phyloP scores from a whole-genome alignment of 2,797 vertebrate genomes.

The Cyclura pinguis region DNA sequence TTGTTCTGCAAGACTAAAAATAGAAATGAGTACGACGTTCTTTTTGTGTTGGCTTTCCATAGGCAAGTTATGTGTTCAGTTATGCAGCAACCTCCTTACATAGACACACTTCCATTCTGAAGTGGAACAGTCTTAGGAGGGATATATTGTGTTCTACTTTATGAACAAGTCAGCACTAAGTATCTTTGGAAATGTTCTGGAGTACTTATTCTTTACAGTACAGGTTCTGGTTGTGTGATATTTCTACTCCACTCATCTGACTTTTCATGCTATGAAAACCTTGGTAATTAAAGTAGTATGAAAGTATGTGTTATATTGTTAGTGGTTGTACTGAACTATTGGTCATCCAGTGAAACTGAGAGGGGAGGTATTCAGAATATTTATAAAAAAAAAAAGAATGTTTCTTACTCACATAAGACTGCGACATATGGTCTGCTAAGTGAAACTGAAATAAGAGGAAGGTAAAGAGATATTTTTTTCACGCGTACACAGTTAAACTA shows the following conservation, averaged over 20 bases:
- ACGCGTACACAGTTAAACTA: background rate
- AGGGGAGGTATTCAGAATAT: background rate
- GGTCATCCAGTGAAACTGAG: background rate
- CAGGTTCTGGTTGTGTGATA: background rate
- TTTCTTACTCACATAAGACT: no score
- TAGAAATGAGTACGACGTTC: background rate
- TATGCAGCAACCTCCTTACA: background rate
- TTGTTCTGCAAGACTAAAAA: background rate
- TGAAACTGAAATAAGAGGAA: no score
- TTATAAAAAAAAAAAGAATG: no score
- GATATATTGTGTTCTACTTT: background rate
- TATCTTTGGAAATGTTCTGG: background rate
- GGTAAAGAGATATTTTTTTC: background rate
- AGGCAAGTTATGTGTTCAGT: background rate
- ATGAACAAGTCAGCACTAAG: background rate
- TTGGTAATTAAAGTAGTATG: background rate
- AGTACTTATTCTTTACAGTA: background rate
- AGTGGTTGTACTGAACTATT: background rate
- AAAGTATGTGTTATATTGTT: background rate
- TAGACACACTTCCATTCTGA: background rate
- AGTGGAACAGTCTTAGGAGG: background rate
- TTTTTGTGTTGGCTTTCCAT: background rate
- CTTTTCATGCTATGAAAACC: background rate
- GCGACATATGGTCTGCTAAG: no score
- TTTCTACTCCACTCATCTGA: background rate